These are phyloP conservation scores for Ptilodon capucinus DNA, from an alignment of 2,888 invertebrate genomes.

Conservation along the genomic window DNA sequence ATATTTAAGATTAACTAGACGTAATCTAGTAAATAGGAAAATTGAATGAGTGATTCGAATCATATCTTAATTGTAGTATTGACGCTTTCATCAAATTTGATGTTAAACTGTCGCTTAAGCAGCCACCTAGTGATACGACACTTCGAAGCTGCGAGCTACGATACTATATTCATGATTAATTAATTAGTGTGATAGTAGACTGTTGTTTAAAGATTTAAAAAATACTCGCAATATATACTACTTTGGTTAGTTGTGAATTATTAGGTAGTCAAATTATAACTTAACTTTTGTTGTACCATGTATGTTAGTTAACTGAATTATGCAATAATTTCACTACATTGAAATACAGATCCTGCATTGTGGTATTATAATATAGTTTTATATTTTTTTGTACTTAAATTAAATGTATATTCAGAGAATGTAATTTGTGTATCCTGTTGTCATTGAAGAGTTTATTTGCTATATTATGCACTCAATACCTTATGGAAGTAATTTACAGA, in stretches of 20 bases:
- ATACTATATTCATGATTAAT: slow-evolving; percentile 17
- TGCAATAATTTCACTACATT: not conserved
- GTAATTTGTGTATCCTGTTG: slow-evolving; percentile 1
- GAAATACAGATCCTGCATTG: not conserved
- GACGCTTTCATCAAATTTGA: slow-evolving; percentile 51
- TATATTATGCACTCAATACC: slow-evolving; percentile 11
- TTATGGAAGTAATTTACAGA: not conserved
- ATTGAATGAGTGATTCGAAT: slow-evolving; percentile 70
- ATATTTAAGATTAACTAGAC: slow-evolving; percentile 35
- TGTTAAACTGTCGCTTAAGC: slow-evolving; percentile 37
- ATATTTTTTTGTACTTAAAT: slow-evolving; percentile 14
- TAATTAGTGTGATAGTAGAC: slow-evolving; percentile 30
- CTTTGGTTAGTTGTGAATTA: slow-evolving; percentile 16
- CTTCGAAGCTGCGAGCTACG: slow-evolving; percentile 7
- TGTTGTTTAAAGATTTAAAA: slow-evolving; percentile 32
- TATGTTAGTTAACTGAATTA: slow-evolving; percentile 3
- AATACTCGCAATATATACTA: slow-evolving; percentile 32
- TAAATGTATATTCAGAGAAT: not conserved
- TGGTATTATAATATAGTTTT: not conserved
- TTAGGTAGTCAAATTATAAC: slow-evolving; percentile 16
- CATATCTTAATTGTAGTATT: slow-evolving; percentile 71
- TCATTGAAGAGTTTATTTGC: slow-evolving; percentile 8
- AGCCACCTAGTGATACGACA: slow-evolving; percentile 27
- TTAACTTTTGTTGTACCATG: slow-evolving; percentile 11
- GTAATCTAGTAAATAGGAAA: slow-evolving; percentile 37